Conservation (phyloP, 30 jellyfish, hydroid and myxozoan species). For the Aurelia sp. region DNA sequence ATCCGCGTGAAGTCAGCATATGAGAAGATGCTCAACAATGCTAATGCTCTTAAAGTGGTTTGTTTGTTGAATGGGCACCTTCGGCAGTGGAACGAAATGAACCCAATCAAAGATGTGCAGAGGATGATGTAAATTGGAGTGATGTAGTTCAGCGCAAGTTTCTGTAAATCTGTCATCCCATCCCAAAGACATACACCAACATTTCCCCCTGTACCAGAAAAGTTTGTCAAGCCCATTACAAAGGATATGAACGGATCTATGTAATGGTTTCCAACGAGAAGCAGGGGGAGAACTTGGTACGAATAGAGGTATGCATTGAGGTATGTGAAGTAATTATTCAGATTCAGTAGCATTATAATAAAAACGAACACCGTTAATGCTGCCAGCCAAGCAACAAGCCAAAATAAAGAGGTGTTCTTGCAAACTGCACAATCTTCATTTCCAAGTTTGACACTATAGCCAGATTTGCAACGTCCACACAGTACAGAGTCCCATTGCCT, state of each 20-base stretch:
- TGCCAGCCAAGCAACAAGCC: constrained; percentile 45
- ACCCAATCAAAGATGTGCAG: constrained; percentile 58
- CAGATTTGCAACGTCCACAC: constrained; percentile 78
- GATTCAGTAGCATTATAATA: constrained; percentile 55
- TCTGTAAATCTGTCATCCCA: constrained; percentile 75
- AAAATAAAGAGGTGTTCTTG: constrained; percentile 5
- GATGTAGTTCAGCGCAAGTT: constrained; percentile 70
- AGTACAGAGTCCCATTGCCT: constrained; percentile 72
- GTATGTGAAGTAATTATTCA: constrained; percentile 79
- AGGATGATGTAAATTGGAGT: constrained; percentile 58
- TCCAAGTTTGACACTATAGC: constrained; percentile 75
- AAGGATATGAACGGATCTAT: constrained; percentile 63
- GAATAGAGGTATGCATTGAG: constrained; percentile 80
- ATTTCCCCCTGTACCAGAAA: constrained; percentile 85
- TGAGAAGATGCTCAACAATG: constrained; percentile 63
- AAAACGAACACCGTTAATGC: constrained; percentile 48
- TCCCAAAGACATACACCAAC: constrained; percentile 85
- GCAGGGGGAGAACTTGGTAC: constrained; percentile 74
- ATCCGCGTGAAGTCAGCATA: constrained; percentile 82
- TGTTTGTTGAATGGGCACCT: constrained; percentile 46
- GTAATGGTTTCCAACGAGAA: constrained; percentile 46
- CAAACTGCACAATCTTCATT: constrained; percentile 77
- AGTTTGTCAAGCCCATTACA: constrained; percentile 80
- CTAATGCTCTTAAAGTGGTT: constrained; percentile 42
- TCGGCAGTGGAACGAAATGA: constrained; percentile 33